Evolutionary conservation across 2,113 vertebrate species (phyloP), one percentile per base, ranked within the genome.

Genomic region (Dryoscopus gambensis): DNA sequence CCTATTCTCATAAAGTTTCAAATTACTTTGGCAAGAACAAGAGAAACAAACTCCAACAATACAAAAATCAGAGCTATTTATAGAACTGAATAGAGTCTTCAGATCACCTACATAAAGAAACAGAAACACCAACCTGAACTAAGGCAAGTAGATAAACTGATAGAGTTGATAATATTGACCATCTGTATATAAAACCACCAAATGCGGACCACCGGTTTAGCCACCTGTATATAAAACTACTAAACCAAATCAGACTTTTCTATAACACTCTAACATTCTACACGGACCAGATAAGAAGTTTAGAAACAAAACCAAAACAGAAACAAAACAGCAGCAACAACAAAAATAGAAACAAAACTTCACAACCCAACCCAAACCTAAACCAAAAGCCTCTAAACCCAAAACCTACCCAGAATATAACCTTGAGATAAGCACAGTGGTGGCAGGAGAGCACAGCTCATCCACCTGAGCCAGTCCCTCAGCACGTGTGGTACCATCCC

Each of bases 381-480:
- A 39, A 13, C 5, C 13, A 50, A 22, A 56, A 8, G 25, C 5
- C 49, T 73, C 11, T 23, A 44, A 81, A 53, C 3, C 12, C 9
- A 25, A 77, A 74, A 9, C 1, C 4, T 14, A 79, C 4, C 1
- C 35, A 53, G 44, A 42, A 62, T 12, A 60, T 5, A 70, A 59
- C 4, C 30, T 55, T 52, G 25, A 23, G 37, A 15, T 16, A 67
- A 74, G 5, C 3, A 11, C 13, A 42, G 1, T 10, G 31, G 15
- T 31, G 52, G 5, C 14, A 13, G 24, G 9, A 47, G 59, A 15
- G 7, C 8, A 13, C 7, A 52, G 31, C n/a, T 62, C 33, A 21
- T 12, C 18, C 4, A 5, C 4, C 10, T 20, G 2, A 33, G 10
- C 10, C 4, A 11, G 3, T 4, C 7, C 35, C 2, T 0, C 40